Evolutionary conservation across 2,797 vertebrate genomes (phyloP).

Genomic region (Toxotes lorentzi): DNA sequence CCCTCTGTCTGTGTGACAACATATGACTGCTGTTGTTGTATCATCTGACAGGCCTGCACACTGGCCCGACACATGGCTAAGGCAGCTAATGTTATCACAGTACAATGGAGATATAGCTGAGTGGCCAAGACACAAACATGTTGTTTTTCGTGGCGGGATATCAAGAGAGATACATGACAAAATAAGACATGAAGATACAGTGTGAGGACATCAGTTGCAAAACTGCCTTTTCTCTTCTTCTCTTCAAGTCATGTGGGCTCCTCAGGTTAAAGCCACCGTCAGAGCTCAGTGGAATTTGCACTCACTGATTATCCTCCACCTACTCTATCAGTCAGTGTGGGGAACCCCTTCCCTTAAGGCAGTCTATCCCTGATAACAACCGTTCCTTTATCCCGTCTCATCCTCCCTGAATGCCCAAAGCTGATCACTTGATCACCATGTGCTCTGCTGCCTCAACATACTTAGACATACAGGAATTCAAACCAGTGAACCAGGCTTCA

Average conservation of each 20-base stretch:
- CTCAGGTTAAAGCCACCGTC: slow-evolving; percentile 18
- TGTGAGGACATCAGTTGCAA: neutral
- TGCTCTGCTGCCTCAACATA: slow-evolving; percentile 71
- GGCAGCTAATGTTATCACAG: slow-evolving; percentile 44
- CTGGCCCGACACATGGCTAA: slow-evolving; percentile 58
- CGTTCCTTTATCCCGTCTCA: slow-evolving; percentile 73
- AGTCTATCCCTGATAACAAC: slow-evolving; percentile 73
- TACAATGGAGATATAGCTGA: slow-evolving; percentile 34
- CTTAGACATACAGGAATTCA: slow-evolving; percentile 64
- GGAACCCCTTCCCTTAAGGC: slow-evolving; percentile 56
- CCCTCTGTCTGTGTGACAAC: slow-evolving; percentile 60
- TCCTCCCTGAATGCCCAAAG: slow-evolving; percentile 66
- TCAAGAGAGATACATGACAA: slow-evolving; percentile 1
- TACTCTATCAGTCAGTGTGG: slow-evolving; percentile 23
- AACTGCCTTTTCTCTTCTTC: neutral
- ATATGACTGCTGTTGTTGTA: slow-evolving; percentile 80
- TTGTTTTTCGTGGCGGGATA: slow-evolving; percentile 21
- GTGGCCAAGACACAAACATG: slow-evolving; percentile 12
- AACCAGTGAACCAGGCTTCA: slow-evolving; percentile 33
- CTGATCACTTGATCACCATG: slow-evolving; percentile 88
- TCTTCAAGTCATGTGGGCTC: slow-evolving; percentile 25
- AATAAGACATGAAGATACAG: slow-evolving; percentile 12
- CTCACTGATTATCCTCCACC: slow-evolving; percentile 32
- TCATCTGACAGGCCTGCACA: slow-evolving; percentile 77
- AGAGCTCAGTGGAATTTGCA: slow-evolving; percentile 11